Percentiles rank a stretch among this genome's conserved stretches.
Conservation (phyloP, 2,888 invertebrate genomes). For the Eugnorisma glareosa region DNA sequence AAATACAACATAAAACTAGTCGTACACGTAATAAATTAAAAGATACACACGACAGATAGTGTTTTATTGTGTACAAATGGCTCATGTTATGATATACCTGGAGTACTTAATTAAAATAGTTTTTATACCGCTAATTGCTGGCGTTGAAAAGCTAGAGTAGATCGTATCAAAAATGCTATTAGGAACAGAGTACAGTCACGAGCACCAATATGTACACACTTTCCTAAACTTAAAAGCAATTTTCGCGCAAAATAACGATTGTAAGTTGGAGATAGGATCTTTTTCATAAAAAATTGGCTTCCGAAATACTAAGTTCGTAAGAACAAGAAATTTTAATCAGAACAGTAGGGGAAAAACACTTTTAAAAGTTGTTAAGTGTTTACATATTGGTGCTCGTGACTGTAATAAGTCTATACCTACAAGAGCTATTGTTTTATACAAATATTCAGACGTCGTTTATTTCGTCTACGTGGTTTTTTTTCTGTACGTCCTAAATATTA, state of each 20-base stretch:
- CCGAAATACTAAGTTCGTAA: too few relatives aligned
- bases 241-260: too few relatives aligned
- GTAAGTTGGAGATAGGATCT: too few relatives aligned
- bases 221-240: too few relatives aligned
- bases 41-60: slow-evolving; percentile 70
- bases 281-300: too few relatives aligned
- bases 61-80: slow-evolving; percentile 72
- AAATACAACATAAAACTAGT: slow-evolving; percentile 39
- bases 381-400: too few relatives aligned
- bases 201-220: too few relatives aligned
- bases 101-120: slow-evolving; percentile 60
- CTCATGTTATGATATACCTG: slow-evolving; percentile 58
- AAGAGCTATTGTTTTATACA: background rate
- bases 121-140: slow-evolving; percentile 36
- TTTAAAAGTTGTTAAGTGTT: too few relatives aligned
- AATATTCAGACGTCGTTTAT: background rate
- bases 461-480: background rate
- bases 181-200: background rate
- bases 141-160: slow-evolving; percentile 14
- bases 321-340: too few relatives aligned
- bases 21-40: slow-evolving; percentile 70
- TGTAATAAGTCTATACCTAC: background rate
- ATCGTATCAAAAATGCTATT: slow-evolving; percentile 15
- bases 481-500: background rate
- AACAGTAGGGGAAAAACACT: too few relatives aligned